phyloP scores from a whole-genome alignment of 2,797 vertebrate species.

The Schizopygopsis pylzovi region DNA sequence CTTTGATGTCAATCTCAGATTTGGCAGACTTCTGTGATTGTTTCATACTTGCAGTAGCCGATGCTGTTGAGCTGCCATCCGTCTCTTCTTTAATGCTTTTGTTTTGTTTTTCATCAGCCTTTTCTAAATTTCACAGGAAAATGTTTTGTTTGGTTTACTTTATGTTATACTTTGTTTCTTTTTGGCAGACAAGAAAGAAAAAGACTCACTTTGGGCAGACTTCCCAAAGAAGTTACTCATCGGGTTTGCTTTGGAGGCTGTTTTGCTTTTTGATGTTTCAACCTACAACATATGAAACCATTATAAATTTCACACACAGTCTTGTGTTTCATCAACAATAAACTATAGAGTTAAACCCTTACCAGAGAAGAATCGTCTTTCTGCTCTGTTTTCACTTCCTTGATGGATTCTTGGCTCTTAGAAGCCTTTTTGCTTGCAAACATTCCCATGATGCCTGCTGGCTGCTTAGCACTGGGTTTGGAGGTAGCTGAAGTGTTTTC shows the following conservation, averaged over 20 bases:
- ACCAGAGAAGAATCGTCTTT: constrained; percentile 77
- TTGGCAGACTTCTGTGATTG: constrained; percentile 45
- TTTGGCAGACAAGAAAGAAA: constrained; percentile 41
- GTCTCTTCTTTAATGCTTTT: constrained; percentile 80
- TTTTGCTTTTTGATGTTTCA: constrained; percentile 79
- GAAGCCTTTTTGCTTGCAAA: constrained; percentile 79
- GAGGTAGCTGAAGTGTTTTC: constrained; percentile 67
- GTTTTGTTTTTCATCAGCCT: constrained; percentile 75
- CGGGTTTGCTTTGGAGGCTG: constrained; percentile 74
- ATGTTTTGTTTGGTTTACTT: neutral
- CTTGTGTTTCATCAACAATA: neutral
- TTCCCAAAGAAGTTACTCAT: constrained; percentile 90
- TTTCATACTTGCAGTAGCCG: constrained; percentile 49
- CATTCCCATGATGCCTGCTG: constrained; percentile 92
- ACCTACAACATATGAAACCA: constrained; percentile 73
- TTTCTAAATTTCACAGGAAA: constrained; percentile 64
- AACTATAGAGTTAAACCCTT: constrained; percentile 23
- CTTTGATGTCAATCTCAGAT: constrained; percentile 55
- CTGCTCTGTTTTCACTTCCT: constrained; percentile 78
- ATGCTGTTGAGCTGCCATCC: constrained; percentile 58
- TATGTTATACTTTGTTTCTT: neutral
- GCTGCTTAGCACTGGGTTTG: constrained; percentile 74
- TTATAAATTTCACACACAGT: constrained; percentile 45
- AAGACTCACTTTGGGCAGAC: constrained; percentile 85
- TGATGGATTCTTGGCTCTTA: constrained; percentile 76